Evolutionary conservation across 2,888 invertebrate genomes (phyloP).

Genomic region (Opisthograptis luteolata): DNA sequence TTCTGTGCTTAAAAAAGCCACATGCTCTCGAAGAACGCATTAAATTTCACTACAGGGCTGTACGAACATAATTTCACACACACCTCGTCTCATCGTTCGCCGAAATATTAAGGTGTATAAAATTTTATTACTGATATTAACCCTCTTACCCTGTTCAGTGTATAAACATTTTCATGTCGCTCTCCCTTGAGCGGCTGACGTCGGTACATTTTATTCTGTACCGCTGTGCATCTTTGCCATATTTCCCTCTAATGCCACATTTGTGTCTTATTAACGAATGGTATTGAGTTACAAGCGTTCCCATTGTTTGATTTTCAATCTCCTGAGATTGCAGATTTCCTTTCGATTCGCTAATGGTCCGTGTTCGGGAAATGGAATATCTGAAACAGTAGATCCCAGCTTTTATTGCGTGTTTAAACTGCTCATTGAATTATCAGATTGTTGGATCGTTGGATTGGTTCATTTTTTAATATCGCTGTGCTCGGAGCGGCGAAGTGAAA

Average conservation of each 20-base stretch:
- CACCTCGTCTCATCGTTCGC: slow-evolving; percentile 77
- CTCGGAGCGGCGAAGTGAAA: slow-evolving; percentile 51
- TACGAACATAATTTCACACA: slow-evolving; percentile 77
- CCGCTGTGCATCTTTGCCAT: slow-evolving; percentile 57
- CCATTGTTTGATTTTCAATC: slow-evolving; percentile 79
- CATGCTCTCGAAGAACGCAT: slow-evolving; percentile 47
- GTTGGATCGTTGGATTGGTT: slow-evolving; percentile 42
- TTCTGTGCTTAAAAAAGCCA: slow-evolving; percentile 13
- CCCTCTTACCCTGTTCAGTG: slow-evolving; percentile 71
- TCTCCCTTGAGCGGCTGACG: slow-evolving; percentile 44
- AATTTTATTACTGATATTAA: slow-evolving; percentile 81
- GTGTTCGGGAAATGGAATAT: slow-evolving; percentile 59
- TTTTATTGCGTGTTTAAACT: slow-evolving; percentile 64
- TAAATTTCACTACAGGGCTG: slow-evolving; percentile 64
- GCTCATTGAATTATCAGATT: slow-evolving; percentile 56
- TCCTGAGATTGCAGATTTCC: slow-evolving; percentile 69
- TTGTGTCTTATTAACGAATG: slow-evolving; percentile 79
- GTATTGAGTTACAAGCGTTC: slow-evolving; percentile 72
- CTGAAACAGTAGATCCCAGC: slow-evolving; percentile 59
- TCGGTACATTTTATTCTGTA: too few species aligned
- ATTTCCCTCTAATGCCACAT: slow-evolving; percentile 78
- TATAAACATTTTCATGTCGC: slow-evolving; percentile 76
- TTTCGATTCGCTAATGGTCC: slow-evolving; percentile 67
- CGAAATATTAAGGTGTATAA: slow-evolving; percentile 82
- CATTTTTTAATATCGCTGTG: slow-evolving; percentile 51